These are phyloP conservation scores for Syndactyla subalaris DNA, from an alignment of 2,797 vertebrate genomes.

Conservation along the genomic window DNA sequence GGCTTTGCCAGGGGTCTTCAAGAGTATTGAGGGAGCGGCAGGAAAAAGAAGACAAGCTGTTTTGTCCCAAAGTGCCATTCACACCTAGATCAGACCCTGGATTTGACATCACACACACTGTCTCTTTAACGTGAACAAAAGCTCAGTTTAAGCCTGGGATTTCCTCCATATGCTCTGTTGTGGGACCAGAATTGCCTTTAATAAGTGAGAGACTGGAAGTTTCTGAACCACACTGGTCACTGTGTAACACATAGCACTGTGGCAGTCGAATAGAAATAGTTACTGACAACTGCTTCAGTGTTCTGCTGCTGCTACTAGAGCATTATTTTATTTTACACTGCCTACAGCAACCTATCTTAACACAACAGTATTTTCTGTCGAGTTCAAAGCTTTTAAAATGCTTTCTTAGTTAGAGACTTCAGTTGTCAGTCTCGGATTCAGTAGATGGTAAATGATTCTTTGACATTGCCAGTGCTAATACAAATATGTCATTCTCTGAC, in stretches of 20 bases:
- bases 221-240: neutral
- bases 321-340: neutral
- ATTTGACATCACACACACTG: neutral
- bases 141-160: neutral
- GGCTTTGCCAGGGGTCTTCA: neutral
- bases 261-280: fast-evolving
- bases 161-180: neutral
- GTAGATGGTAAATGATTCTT: neutral
- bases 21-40: neutral
- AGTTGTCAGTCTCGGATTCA: neutral
- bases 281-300: neutral
- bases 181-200: neutral
- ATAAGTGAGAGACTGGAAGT: neutral
- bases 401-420: neutral
- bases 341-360: neutral
- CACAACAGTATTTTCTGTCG: fast-evolving
- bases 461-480: fast-evolving
- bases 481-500: neutral
- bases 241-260: fast-evolving
- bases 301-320: neutral
- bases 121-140: neutral
- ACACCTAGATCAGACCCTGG: neutral
- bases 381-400: neutral
- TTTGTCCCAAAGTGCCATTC: neutral
- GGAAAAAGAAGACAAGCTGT: neutral